A percentile compares a stretch with the other conserved stretches of the same genome.
phyloP scores from a whole-genome alignment of 2,888 invertebrate genomes.

The Gymnocheta viridis region DNA sequence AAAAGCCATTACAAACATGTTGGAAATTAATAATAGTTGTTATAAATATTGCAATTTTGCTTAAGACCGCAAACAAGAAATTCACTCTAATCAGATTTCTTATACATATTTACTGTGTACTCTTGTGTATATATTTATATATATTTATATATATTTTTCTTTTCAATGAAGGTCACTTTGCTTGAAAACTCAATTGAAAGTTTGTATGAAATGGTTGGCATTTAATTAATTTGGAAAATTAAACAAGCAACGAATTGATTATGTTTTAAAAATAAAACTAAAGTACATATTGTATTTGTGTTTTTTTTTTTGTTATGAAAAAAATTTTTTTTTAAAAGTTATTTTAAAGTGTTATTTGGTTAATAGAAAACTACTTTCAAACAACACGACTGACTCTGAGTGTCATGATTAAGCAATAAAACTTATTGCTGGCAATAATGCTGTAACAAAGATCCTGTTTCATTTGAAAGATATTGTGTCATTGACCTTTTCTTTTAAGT shows the following conservation, averaged over 20 bases:
- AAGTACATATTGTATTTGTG: background rate
- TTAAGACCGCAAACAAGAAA: slow-evolving; percentile 20
- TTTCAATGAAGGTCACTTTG: slow-evolving; percentile 28
- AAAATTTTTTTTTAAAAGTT: background rate
- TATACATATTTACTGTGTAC: background rate
- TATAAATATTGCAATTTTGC: slow-evolving; percentile 27
- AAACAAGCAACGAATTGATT: background rate
- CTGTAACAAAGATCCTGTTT: background rate
- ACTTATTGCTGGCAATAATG: background rate
- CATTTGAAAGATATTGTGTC: background rate
- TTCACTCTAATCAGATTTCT: slow-evolving; percentile 1
- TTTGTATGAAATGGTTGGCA: background rate
- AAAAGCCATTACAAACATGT: slow-evolving; percentile 55
- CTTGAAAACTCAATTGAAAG: slow-evolving; percentile 24
- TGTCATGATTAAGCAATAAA: background rate
- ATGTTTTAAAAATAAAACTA: background rate
- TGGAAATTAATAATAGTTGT: slow-evolving; percentile 47
- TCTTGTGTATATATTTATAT: background rate
- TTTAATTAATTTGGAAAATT: slow-evolving; percentile 31
- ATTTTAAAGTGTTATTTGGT: slow-evolving; percentile 8
- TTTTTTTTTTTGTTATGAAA: background rate
- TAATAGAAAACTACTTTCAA: slow-evolving; percentile 26
- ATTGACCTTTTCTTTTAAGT: slow-evolving; percentile 7
- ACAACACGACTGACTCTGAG: background rate
- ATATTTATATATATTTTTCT: background rate